Percentiles rank a stretch among this genome's conserved stretches.
Evolutionary conservation across 2,797 vertebrate genomes (phyloP).

Genomic region (Cryptoblepharus egeriae): DNA sequence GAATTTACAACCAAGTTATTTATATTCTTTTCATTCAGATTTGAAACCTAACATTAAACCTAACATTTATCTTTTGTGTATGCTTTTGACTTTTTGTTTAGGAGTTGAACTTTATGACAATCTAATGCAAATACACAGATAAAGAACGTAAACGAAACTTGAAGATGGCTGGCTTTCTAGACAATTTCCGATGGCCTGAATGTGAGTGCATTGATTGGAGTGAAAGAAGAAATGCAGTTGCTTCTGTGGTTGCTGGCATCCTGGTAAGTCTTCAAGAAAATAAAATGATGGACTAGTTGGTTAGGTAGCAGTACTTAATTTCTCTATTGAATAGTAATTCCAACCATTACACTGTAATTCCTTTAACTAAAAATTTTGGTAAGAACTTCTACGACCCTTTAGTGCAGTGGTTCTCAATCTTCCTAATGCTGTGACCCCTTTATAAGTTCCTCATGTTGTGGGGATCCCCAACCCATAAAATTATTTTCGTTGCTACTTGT

Average conservation of each 20-base stretch:
- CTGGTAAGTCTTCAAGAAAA: constrained; percentile 78
- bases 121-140: constrained; percentile 3
- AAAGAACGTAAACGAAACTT: background rate
- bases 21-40: background rate
- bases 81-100: constrained; percentile 21
- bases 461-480: too few species aligned
- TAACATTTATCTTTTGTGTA: background rate
- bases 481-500: too few species aligned
- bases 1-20: background rate
- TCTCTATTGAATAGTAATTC: background rate
- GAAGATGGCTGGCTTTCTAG: constrained; percentile 90
- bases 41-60: background rate
- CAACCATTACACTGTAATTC: background rate
- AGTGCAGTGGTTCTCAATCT: too few species aligned
- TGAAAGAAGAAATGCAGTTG: constrained; percentile 87
- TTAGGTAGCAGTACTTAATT: background rate
- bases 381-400: background rate
- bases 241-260: constrained; percentile 86
- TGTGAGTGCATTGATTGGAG: constrained; percentile 93
- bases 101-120: constrained; percentile 61
- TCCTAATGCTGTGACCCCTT: too few species aligned
- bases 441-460: too few species aligned
- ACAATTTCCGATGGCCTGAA: constrained; percentile 91
- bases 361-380: background rate
- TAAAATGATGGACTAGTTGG: background rate